phyloP scores from a whole-genome alignment of 2,797 vertebrate species.

The Hypotaenidia philippensis region DNA sequence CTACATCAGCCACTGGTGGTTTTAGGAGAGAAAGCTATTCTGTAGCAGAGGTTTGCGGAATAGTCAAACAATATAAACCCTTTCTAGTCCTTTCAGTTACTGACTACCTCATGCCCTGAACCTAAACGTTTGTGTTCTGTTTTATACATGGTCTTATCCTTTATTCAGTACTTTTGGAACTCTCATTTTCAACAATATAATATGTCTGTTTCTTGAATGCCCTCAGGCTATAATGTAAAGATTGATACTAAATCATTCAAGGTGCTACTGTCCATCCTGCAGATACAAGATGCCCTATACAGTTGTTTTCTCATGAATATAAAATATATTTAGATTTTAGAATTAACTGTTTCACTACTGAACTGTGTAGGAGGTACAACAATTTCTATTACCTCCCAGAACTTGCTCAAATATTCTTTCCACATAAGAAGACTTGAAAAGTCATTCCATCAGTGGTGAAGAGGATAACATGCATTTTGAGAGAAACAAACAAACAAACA shows the following conservation, averaged over 20 bases:
- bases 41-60: not conserved
- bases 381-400: not conserved
- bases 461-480: not conserved
- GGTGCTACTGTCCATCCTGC: not conserved
- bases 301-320: not conserved
- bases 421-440: not conserved
- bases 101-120: not conserved
- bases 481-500: not conserved
- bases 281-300: not conserved
- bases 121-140: not conserved
- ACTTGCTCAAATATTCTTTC: not conserved
- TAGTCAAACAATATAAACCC: not conserved
- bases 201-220: slow-evolving; percentile 19
- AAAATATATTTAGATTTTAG: not conserved
- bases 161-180: slow-evolving; percentile 28
- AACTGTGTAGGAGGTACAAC: not conserved
- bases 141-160: slow-evolving; percentile 6
- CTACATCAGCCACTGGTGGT: not conserved
- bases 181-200: slow-evolving; percentile 11
- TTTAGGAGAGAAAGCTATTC: not conserved
- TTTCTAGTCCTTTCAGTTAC: not conserved
- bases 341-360: slow-evolving; percentile 17
- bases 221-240: not conserved
- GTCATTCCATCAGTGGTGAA: not conserved
- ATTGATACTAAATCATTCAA: slow-evolving; percentile 21